Conservation (phyloP, 2,797 vertebrate genomes). For the Smutsia temminckii region DNA sequence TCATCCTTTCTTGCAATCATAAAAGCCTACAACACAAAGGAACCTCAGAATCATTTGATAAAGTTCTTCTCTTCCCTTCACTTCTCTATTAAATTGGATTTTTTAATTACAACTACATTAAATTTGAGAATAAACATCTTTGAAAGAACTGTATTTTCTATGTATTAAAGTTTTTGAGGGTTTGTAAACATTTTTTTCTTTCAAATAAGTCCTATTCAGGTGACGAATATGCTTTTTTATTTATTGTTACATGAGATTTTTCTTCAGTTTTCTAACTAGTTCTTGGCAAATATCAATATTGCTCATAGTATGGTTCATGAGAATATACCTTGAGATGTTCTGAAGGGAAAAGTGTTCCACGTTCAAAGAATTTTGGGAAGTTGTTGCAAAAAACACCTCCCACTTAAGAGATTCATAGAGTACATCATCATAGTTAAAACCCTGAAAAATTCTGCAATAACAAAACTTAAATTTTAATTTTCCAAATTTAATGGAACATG, state of each 20-base stretch:
- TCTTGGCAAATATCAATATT: constrained; percentile 6
- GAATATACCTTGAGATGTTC: background rate
- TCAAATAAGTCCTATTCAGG: background rate
- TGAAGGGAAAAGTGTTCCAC: background rate
- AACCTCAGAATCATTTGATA: background rate
- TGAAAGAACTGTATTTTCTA: constrained; percentile 1
- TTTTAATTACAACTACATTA: background rate
- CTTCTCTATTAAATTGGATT: background rate
- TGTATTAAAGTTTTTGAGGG: background rate
- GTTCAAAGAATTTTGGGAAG: constrained; percentile 4
- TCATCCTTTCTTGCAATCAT: constrained; percentile 10
- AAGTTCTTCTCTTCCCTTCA: background rate
- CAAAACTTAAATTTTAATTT: constrained; percentile 25
- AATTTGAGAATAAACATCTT: constrained; percentile 19
- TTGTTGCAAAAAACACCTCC: background rate
- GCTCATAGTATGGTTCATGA: background rate
- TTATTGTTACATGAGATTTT: constrained; percentile 14
- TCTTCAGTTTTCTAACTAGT: constrained; percentile 37
- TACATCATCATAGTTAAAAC: background rate
- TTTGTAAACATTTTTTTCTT: constrained; percentile 24
- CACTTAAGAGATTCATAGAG: background rate
- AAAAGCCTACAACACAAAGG: background rate
- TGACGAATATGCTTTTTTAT: background rate
- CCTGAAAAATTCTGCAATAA: constrained; percentile 7
- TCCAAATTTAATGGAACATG: background rate